phyloP scores from a whole-genome alignment of 2,888 invertebrate genomes.

The Gordius sp. region DNA sequence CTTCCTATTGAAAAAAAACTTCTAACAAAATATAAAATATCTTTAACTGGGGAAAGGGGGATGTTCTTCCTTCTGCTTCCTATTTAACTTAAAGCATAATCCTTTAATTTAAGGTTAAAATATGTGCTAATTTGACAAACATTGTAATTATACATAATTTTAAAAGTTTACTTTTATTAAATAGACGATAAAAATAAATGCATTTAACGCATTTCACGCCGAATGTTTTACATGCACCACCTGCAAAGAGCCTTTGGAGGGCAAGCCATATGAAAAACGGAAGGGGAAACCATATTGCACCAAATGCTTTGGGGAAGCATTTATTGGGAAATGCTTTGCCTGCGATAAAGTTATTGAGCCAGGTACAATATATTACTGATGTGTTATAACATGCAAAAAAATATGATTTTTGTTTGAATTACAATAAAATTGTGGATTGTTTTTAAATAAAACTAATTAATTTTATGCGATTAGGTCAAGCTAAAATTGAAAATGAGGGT shows the following conservation, averaged over 20 bases:
- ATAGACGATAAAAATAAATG: conserved; percentile 6
- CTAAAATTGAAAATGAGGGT: conserved; percentile 31
- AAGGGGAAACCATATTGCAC: conserved; percentile 30
- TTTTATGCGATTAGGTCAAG: conserved; percentile 25
- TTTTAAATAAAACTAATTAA: not conserved
- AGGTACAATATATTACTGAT: conserved; percentile 16
- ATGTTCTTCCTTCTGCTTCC: too few species aligned
- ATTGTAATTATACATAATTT: too few species aligned
- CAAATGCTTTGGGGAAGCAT: conserved; percentile 28
- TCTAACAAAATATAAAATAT: too few species aligned
- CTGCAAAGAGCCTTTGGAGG: conserved; percentile 28
- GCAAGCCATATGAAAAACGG: conserved; percentile 29
- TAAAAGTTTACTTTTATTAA: not conserved
- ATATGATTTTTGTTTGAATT: not conserved
- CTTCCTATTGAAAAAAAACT: too few species aligned
- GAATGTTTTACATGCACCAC: conserved; percentile 30
- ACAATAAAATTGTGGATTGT: not conserved
- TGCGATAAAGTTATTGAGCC: conserved; percentile 19
- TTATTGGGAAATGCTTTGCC: conserved; percentile 18
- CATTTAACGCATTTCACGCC: conserved; percentile 25
- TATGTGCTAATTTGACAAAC: too few species aligned
- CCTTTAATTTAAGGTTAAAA: too few species aligned
- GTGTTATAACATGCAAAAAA: not conserved
- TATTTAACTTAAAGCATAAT: too few species aligned
- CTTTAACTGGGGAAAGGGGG: too few species aligned